Conservation (phyloP, 2,888 invertebrate genomes). For the Chrysolina americana region DNA sequence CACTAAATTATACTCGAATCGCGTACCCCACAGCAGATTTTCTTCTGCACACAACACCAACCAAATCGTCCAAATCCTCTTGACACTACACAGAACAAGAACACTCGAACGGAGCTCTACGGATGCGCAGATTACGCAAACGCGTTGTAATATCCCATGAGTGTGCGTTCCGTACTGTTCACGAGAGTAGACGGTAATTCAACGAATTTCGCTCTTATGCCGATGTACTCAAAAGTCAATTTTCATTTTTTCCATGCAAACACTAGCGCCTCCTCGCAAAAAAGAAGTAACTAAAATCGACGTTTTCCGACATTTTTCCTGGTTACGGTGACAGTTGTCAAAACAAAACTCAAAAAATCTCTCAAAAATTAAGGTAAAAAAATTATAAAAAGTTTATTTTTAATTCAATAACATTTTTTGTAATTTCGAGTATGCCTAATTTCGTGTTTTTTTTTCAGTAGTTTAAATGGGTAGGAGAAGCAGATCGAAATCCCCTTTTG, state of each 20-base stretch:
- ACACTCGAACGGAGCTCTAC: not conserved
- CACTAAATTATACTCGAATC: slow-evolving; percentile 56
- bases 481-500: slow-evolving; percentile 70
- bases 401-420: slow-evolving; percentile 36
- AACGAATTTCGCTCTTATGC: slow-evolving; percentile 49
- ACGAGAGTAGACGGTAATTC: slow-evolving; percentile 8
- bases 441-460: slow-evolving; percentile 28
- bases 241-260: slow-evolving; percentile 35
- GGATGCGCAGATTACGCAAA: slow-evolving; percentile 17
- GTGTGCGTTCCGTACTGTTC: slow-evolving; percentile 21
- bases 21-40: slow-evolving; percentile 63
- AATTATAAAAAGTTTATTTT: slow-evolving; percentile 45
- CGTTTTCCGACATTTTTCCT: slow-evolving; percentile 63
- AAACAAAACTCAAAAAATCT: slow-evolving; percentile 55
- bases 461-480: slow-evolving; percentile 72
- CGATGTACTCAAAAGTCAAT: slow-evolving; percentile 40
- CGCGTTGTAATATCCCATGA: slow-evolving; percentile 33
- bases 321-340: slow-evolving; percentile 57
- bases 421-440: slow-evolving; percentile 43
- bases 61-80: slow-evolving; percentile 30
- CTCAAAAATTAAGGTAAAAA: slow-evolving; percentile 56
- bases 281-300: slow-evolving; percentile 67
- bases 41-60: slow-evolving; percentile 57
- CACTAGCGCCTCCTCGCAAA: slow-evolving; percentile 65
- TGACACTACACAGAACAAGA: slow-evolving; percentile 22